Evolutionary conservation across 1,140 invertebrate genomes (phyloP).

Genomic region (Neomicropteryx cornuta): DNA sequence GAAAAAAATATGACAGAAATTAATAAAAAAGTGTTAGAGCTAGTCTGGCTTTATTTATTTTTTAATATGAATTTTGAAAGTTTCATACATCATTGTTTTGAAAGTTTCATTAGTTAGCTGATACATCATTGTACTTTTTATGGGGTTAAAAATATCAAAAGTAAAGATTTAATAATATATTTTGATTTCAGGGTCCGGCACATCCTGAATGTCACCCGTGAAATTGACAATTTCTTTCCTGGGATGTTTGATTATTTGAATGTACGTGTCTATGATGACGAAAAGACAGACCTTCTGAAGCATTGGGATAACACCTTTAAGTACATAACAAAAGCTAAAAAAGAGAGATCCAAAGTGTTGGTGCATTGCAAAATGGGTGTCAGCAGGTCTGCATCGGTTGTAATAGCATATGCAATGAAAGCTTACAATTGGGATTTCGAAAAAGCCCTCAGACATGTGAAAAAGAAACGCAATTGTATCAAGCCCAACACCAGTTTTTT

Average conservation of each 20-base stretch:
- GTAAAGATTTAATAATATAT: no score
- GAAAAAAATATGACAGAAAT: no score
- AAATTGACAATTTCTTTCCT: conserved; percentile 99
- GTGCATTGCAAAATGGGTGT: conserved; percentile 99
- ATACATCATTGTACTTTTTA: conserved; percentile 9
- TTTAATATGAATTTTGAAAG: no score
- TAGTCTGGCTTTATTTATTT: no score
- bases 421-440: conserved; percentile 89
- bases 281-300: conserved; percentile 89
- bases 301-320: conserved; percentile 97
- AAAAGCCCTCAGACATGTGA: conserved; percentile 81
- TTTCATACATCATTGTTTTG: no score
- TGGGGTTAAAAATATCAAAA: conserved; percentile 3
- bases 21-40: no score
- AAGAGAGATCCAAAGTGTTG: conserved; percentile 82
- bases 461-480: conserved; percentile 81
- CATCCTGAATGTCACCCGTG: conserved; percentile 94
- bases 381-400: conserved; percentile 94
- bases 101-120: no score
- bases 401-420: conserved; percentile 97
- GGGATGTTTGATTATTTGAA: conserved; percentile 94
- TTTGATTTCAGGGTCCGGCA: conserved; percentile 71
- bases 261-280: conserved; percentile 92
- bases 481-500: conserved; percentile 94
- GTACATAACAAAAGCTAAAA: conserved; percentile 89